Evolutionary conservation across 2,113 vertebrate species (phyloP).

Genomic region (Bagarius yarrelli): DNA sequence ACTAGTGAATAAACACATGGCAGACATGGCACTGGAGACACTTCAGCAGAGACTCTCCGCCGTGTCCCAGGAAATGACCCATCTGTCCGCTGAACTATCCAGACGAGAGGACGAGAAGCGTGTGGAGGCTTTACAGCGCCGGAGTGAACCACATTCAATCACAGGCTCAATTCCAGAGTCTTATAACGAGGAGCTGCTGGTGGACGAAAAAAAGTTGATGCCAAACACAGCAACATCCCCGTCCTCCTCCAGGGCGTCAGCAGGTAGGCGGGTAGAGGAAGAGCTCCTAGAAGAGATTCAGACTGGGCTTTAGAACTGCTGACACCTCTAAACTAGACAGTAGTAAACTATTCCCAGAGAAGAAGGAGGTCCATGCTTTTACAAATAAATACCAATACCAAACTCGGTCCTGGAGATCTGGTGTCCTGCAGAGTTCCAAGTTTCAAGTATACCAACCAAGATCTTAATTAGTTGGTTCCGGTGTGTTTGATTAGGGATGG

Average conservation of each 20-base stretch:
- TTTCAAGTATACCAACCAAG: too few relatives aligned
- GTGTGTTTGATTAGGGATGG: too few relatives aligned
- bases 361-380: not conserved
- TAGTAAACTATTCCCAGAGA: not conserved
- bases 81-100: conserved; percentile 46
- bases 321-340: not conserved
- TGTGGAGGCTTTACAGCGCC: conserved; percentile 43
- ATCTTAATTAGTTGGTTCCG: too few relatives aligned
- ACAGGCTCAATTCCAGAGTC: conserved; percentile 41
- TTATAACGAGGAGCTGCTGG: conserved; percentile 35
- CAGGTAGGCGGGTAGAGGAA: conserved; percentile 44
- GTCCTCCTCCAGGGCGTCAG: conserved; percentile 12
- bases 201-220: conserved; percentile 50
- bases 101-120: conserved; percentile 43
- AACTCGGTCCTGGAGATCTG: too few relatives aligned
- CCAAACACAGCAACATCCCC: conserved; percentile 36
- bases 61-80: conserved; percentile 58
- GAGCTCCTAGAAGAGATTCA: not conserved
- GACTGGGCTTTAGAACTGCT: not conserved
- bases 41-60: conserved; percentile 55
- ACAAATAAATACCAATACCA: too few relatives aligned
- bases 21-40: conserved; percentile 60
- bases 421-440: too few relatives aligned
- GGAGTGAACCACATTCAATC: conserved; percentile 41
- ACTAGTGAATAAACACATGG: conserved; percentile 62